Base-by-base conservation (phyloP, 1,140 invertebrate genomes). In the Hirudo medicinalis region DNA sequence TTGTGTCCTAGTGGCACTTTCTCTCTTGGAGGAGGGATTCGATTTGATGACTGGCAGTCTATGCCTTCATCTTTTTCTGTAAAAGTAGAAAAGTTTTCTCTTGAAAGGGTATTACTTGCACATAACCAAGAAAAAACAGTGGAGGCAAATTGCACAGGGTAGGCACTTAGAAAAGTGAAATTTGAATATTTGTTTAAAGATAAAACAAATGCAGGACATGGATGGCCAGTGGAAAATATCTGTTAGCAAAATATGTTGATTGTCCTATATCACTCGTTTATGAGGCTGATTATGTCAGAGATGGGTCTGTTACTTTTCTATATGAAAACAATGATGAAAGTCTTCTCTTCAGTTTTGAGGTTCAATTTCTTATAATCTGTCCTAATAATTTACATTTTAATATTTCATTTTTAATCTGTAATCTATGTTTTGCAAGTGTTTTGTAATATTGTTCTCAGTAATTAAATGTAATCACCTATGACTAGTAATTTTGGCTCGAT, bases 281-380 rank as follows among this genome's bases (percentile, higher is more conserved):
- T 77, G 83, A 83, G 25, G 83, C 84, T 20, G 83, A 83, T n/a
- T 77, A 86, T 20, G 83, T 86, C 11, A 84, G 83, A 72, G 79
- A 81, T 22, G 86, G 86, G 49, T 78, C 75, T 67, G 76, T 86
- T 0, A 76, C 74, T 5, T 86, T 85, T 75, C 81, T 81, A 17
- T 86, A 86, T 75, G 85, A 86, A 76, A 85, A 83, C 75, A 77
- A 78, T 6, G 82, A 84, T 75, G 79, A 82, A 20, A 63, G n/a
- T 70, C n/a, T 22, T 36, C 25, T 60, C 25, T 70, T 54, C 36
- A 54, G 36, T 20, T 68, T 70, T 72, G 27, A 67, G 36, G 43
- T 22, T 63, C 3, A 49, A 49, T 49, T 49, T 3, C 32, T 36
- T 36, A 36, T 3, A 36, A 9, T 49, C 15, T 11, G 9, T 49